phyloP scores from a whole-genome alignment of 2,113 vertebrate genomes.

The Eretmochelys imbricata region DNA sequence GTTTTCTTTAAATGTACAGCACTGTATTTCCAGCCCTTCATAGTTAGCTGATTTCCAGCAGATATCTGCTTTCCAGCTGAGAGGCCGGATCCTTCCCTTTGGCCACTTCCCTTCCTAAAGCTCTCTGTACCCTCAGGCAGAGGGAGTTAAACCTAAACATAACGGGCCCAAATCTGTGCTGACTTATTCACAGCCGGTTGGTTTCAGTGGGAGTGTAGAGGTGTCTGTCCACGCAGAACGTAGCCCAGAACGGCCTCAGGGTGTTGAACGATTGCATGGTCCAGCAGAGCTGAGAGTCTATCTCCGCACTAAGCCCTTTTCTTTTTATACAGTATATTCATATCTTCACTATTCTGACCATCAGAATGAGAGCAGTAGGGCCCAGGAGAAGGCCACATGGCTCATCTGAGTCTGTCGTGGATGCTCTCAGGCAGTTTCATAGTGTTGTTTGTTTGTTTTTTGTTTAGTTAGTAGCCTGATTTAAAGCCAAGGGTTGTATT shows the following conservation, averaged over 20 bases:
- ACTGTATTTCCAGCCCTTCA: not conserved
- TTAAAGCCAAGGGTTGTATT: not conserved
- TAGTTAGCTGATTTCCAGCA: not conserved
- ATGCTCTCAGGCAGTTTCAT: not conserved
- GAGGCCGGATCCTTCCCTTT: not conserved
- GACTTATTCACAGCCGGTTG: not conserved
- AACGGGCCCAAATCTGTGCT: not conserved
- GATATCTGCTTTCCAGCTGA: not conserved
- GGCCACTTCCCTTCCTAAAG: not conserved
- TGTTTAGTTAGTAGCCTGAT: not conserved
- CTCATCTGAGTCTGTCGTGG: not conserved
- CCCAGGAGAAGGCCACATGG: not conserved
- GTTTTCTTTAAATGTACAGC: not conserved
- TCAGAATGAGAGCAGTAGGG: not conserved
- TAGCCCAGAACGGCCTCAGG: not conserved
- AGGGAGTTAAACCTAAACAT: fast-evolving
- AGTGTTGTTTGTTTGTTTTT: not conserved
- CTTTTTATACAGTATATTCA: not conserved
- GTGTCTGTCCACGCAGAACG: not conserved
- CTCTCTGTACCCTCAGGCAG: not conserved
- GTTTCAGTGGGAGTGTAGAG: not conserved
- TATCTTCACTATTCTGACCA: not conserved
- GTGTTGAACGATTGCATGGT: not conserved
- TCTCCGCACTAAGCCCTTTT: not conserved
- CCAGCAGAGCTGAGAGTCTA: not conserved